Base-by-base conservation (phyloP, 2,888 invertebrate genomes). In the Chymomyza caudatula region DNA sequence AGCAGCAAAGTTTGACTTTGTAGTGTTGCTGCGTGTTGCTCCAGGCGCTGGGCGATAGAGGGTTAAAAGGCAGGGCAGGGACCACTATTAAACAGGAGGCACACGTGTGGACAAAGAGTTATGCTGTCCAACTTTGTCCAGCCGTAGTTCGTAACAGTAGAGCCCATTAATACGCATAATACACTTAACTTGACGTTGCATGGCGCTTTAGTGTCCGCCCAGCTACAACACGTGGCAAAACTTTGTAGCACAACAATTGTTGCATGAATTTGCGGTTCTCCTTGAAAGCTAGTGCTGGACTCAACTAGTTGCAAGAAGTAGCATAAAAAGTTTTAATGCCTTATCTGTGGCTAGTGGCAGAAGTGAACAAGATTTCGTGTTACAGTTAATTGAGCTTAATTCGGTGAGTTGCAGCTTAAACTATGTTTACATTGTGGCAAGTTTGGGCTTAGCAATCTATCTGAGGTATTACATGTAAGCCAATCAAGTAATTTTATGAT, bases 261-360 rank as follows among this genome's bases (percentile, higher is more conserved):
- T 84, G 78, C 84, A 84, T 81, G 78, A 81, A 74, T 70, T 79
- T 74, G 85, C 76, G 67, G 65, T 71, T 84, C 65, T 55, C 3
- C 20, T 25, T 15, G 44, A 5, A 47, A 15, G 13, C 51, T 20
- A 20, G 43, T 42, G n/a, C n/a, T n/a, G 5, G 17, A 17, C 11
- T 6, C 20, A 64, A 64, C 74, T 54, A 65, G 65, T 53, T 67
- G 64, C 58, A 65, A 67, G 69, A 60, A 60, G 71, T 65, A 60
- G 58, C n/a, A n/a, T 64, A 64, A 65, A 79, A 80, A 77, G 62
- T 67, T 77, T 69, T 77, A 65, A 77, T 66, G 51, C 53, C 20
- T 25, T 23, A 23, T 23, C 23, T 53, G 23, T n/a, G 25, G 53
- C 13, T 2, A 4, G n/a, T 2, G 55, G 62, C 71, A 58, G 71